Evolutionary conservation across 2,888 invertebrate genomes (phyloP), one percentile per base, ranked within the genome.

Genomic region (Drosophila conformis): DNA sequence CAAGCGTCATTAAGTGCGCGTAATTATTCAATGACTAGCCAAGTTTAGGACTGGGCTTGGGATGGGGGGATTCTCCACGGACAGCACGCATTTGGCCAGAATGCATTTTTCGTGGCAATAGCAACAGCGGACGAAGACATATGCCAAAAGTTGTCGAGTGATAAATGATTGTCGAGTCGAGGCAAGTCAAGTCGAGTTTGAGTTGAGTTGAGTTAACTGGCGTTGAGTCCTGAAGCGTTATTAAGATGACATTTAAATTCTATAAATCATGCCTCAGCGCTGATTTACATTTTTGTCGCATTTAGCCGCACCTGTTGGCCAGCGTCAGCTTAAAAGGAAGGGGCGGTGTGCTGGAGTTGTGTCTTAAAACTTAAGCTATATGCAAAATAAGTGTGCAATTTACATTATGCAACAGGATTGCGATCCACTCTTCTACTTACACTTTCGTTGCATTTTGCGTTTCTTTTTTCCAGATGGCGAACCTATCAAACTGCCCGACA

Each of bases 401-500:
- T 73, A 61, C 69, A 79, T 80, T 76, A 74, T 67, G 73, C 79
- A 85, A 85, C 80, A 80, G 76, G 78, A 61, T 62, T 53, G 25
- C n/a, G 38, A 59, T 59, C 21, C 31, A 48, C 33, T 5, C 40
- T 49, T 40, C 61, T 72, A 87, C 85, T 86, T 86, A 82, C 85
- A 83, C 86, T 89, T 90, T 88, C 73, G 70, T 69, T 79, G 70
- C 73, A 78, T 72, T 75, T 56, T 40, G 13, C n/a, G 25, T 35
- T 51, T 60, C 67, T 69, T n/a, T 65, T 80, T 74, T 81, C 66
- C 94, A 97, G 97, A 97, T 95, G 97, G 97, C 91, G 97, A 97
- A 94, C 97, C 97, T 90, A 98, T 98, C 94, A 98, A 98, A 94
- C 94, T 98, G 91, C 98, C 98, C 74, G 98, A 98, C 93, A 98